phyloP scores from a whole-genome alignment of 1,140 invertebrate species.

The Brevipalpus yothersi region DNA sequence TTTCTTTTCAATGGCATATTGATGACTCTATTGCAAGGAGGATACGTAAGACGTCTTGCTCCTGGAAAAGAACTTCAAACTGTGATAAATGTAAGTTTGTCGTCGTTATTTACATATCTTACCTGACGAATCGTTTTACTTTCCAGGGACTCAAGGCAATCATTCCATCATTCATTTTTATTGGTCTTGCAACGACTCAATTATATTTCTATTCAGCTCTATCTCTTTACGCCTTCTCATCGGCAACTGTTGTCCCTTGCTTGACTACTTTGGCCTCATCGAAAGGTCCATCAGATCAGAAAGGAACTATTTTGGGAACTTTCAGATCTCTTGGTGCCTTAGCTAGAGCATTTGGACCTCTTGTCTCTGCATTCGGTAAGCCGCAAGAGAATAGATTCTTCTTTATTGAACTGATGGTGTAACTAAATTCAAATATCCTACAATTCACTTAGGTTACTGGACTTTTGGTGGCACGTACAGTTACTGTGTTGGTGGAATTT shows the following conservation, averaged over 20 bases:
- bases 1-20: slow-evolving; percentile 74
- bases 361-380: slow-evolving; percentile 37
- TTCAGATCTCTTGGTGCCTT: slow-evolving; percentile 79
- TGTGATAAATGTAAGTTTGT: slow-evolving; percentile 31
- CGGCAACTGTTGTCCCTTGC: slow-evolving; percentile 78
- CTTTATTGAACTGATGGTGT: background rate
- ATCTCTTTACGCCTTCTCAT: slow-evolving; percentile 65
- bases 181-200: slow-evolving; percentile 39
- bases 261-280: slow-evolving; percentile 66
- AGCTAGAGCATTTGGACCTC: slow-evolving; percentile 67
- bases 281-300: slow-evolving; percentile 51
- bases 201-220: slow-evolving; percentile 47
- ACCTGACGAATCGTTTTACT: background rate
- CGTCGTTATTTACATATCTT: background rate
- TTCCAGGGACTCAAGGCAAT: slow-evolving; percentile 53
- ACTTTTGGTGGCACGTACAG: slow-evolving; percentile 13
- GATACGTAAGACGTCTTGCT: slow-evolving; percentile 53
- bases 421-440: background rate
- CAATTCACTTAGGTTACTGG: slow-evolving; percentile 14
- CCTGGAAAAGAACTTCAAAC: slow-evolving; percentile 43
- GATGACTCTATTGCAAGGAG: slow-evolving; percentile 83
- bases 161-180: slow-evolving; percentile 60
- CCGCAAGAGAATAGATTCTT: background rate
- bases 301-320: slow-evolving; percentile 73
- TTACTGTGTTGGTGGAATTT: slow-evolving; percentile 14